Evolutionary conservation across 2,888 invertebrate species (phyloP).

Genomic region (Spisula solida): DNA sequence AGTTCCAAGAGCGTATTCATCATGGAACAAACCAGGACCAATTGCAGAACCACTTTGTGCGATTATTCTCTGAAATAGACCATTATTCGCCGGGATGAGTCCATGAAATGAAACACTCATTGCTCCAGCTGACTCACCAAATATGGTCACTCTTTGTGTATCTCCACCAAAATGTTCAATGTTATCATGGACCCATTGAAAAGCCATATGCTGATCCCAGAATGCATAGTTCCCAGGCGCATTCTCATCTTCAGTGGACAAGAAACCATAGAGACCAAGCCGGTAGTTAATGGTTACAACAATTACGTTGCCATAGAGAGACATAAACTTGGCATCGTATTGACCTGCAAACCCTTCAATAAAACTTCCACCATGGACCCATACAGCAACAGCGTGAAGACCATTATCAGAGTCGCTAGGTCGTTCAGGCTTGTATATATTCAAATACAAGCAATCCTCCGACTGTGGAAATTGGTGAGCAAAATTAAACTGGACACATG

Average conservation of each 20-base stretch:
- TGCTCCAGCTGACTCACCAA: conserved; percentile 76
- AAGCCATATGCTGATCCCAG: conserved; percentile 72
- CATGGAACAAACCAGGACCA: background rate
- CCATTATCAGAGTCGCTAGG: conserved; percentile 14
- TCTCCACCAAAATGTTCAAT: conserved; percentile 72
- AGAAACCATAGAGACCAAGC: conserved; percentile 68
- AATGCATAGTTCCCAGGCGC: conserved; percentile 75
- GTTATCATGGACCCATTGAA: conserved; percentile 72
- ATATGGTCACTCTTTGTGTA: conserved; percentile 64
- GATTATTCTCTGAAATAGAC: conserved; percentile 61
- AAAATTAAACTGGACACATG: conserved; percentile 11
- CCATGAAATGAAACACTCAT: conserved; percentile 63
- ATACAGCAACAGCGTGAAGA: conserved; percentile 63
- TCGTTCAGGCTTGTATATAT: conserved; percentile 58
- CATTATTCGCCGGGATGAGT: conserved; percentile 49
- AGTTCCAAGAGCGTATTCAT: background rate
- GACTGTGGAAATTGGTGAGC: background rate
- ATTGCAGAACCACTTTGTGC: conserved; percentile 56
- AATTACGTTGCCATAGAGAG: conserved; percentile 50
- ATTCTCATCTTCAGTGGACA: conserved; percentile 61
- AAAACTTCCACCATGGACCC: conserved; percentile 67
- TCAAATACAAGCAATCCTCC: conserved; percentile 74
- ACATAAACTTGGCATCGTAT: conserved; percentile 34
- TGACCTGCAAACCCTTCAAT: conserved; percentile 22
- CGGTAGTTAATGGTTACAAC: conserved; percentile 68